Percentiles rank a stretch among this genome's conserved stretches.
Conservation (phyloP, 2,888 invertebrate genomes). For the Muschampia plurimacula region DNA sequence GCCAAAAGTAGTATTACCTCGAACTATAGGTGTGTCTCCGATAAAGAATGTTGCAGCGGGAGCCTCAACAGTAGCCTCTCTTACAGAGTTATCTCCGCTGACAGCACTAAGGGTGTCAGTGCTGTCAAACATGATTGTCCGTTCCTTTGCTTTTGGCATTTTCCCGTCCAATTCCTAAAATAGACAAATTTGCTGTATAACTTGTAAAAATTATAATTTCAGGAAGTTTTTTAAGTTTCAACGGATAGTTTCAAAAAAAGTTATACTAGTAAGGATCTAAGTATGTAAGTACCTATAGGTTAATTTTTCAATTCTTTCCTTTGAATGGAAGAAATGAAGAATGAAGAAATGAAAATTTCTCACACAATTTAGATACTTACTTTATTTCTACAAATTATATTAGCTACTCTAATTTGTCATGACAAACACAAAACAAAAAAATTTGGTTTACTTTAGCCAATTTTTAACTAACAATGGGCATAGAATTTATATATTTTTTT, state of each 20-base stretch:
- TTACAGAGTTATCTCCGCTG: conserved; percentile 74
- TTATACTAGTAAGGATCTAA: too few species aligned
- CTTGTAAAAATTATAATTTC: neutral
- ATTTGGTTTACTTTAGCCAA: too few species aligned
- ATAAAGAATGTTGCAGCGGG: conserved; percentile 81
- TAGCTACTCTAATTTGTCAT: too few species aligned
- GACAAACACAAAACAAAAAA: too few species aligned
- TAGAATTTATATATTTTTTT: too few species aligned
- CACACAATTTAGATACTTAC: too few species aligned
- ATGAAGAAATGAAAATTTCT: too few species aligned
- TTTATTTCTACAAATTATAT: too few species aligned
- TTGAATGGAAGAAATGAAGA: neutral
- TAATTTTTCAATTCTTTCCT: too few species aligned
- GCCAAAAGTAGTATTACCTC: conserved; percentile 60
- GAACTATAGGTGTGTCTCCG: conserved; percentile 79
- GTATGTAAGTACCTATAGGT: too few species aligned
- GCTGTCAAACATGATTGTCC: conserved; percentile 82
- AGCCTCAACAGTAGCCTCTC: conserved; percentile 71
- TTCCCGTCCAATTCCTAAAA: conserved; percentile 73
- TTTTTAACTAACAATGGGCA: too few species aligned
- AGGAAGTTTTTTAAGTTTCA: neutral
- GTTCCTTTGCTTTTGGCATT: conserved; percentile 74
- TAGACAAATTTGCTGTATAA: neutral
- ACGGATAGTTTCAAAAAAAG: too few species aligned
- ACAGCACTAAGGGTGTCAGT: conserved; percentile 80